Percentiles rank a stretch among this genome's conserved stretches.
Evolutionary conservation across 2,888 invertebrate species (phyloP).

Genomic region (Eilema sororculum): DNA sequence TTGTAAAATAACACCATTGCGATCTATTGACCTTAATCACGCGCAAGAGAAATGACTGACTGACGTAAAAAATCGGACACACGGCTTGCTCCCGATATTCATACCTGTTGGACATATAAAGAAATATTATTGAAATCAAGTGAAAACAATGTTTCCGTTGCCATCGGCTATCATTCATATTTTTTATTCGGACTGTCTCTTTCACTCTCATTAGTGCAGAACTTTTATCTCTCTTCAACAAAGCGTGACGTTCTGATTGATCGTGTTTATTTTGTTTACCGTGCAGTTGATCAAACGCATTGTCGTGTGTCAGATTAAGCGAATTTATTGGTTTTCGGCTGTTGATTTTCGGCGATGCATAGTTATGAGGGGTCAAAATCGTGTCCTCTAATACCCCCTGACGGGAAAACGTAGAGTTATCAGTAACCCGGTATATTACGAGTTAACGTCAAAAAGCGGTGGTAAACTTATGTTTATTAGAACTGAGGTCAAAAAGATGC

Average conservation of each 20-base stretch:
- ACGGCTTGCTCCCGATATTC: conserved; percentile 51
- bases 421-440: no score
- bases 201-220: conserved; percentile 40
- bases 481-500: no score
- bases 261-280: conserved; percentile 59
- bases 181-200: conserved; percentile 47
- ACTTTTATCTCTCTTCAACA: conserved; percentile 32
- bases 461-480: no score
- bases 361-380: no score
- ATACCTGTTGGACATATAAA: conserved; percentile 39
- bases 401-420: no score
- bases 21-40: conserved; percentile 71
- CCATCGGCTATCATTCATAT: conserved; percentile 39
- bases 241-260: conserved; percentile 52
- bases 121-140: conserved; percentile 63
- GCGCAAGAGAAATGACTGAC: conserved; percentile 67
- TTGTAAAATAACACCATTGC: conserved; percentile 38
- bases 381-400: no score
- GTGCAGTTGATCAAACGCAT: not conserved
- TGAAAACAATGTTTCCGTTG: conserved; percentile 59
- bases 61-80: conserved; percentile 64
- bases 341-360: no score
- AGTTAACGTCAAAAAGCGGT: no score
- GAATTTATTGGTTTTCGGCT: conserved; percentile 51
- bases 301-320: conserved; percentile 45